Evolutionary conservation across 2,113 vertebrate species (phyloP).

Genomic region (Peromyscus maniculatus): DNA sequence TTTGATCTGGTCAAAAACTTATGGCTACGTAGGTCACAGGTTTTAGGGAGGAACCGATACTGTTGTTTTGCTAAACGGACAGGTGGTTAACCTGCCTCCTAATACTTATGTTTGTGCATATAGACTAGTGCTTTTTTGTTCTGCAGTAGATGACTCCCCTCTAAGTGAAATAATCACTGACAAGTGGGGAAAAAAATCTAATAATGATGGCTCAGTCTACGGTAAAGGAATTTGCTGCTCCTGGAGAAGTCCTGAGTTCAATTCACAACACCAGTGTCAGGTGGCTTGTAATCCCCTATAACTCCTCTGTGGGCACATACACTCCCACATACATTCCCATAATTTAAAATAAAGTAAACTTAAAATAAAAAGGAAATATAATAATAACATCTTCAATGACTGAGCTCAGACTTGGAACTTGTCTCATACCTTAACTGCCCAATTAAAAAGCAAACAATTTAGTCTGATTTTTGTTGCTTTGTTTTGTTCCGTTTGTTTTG

Average conservation of each 20-base stretch:
- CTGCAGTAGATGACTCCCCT: neutral
- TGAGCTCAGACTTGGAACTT: neutral
- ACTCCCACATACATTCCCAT: no score
- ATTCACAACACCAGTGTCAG: neutral
- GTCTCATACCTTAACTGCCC: neutral
- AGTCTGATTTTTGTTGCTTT: neutral
- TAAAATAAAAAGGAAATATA: neutral
- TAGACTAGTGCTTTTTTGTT: neutral
- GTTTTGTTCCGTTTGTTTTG: no score
- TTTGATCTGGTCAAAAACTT: neutral
- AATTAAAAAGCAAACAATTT: constrained; percentile 53
- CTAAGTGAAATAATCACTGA: constrained; percentile 23
- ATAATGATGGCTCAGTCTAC: no score
- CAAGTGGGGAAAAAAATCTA: neutral
- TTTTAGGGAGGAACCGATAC: neutral
- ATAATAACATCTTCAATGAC: neutral
- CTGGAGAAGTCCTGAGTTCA: neutral
- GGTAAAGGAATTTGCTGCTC: no score
- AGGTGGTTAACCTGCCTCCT: neutral
- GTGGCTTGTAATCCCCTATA: neutral
- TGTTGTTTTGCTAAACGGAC: no score
- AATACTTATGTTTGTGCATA: neutral
- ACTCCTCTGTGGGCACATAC: neutral
- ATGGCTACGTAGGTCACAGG: neutral
- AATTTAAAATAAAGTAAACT: neutral